Conservation (phyloP, 2,888 invertebrate genomes). For the Lycocerus yunnanus region DNA sequence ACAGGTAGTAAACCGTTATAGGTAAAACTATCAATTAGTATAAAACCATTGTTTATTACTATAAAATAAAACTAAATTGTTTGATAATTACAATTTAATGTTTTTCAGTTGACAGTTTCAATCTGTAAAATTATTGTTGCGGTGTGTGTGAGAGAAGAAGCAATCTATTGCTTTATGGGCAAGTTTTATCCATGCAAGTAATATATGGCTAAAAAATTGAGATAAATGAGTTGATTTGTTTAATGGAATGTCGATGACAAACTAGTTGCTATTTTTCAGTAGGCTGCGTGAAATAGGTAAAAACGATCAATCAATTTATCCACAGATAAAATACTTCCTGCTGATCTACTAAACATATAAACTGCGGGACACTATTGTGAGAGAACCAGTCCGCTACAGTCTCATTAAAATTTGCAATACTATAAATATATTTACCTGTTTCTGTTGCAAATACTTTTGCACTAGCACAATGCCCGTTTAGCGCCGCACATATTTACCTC, state of each 20-base stretch:
- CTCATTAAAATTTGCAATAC: constrained; percentile 43
- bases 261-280: neutral
- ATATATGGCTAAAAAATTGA: constrained; percentile 31
- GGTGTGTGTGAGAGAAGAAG: constrained; percentile 38
- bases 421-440: constrained; percentile 38
- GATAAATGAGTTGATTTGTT: constrained; percentile 41
- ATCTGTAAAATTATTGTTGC: constrained; percentile 41
- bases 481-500: constrained; percentile 29
- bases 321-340: constrained; percentile 46
- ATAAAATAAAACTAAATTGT: neutral
- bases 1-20: neutral
- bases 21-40: neutral
- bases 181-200: constrained; percentile 16
- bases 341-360: constrained; percentile 47
- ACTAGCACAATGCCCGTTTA: constrained; percentile 29
- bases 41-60: neutral
- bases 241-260: neutral
- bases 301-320: constrained; percentile 40
- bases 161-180: constrained; percentile 44
- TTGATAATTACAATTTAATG: constrained; percentile 4
- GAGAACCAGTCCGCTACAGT: constrained; percentile 42
- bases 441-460: constrained; percentile 27
- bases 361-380: constrained; percentile 45
- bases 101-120: constrained; percentile 18
- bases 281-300: constrained; percentile 22